phyloP scores from a whole-genome alignment of 2,113 vertebrate species.

The Hiodon alosoides region DNA sequence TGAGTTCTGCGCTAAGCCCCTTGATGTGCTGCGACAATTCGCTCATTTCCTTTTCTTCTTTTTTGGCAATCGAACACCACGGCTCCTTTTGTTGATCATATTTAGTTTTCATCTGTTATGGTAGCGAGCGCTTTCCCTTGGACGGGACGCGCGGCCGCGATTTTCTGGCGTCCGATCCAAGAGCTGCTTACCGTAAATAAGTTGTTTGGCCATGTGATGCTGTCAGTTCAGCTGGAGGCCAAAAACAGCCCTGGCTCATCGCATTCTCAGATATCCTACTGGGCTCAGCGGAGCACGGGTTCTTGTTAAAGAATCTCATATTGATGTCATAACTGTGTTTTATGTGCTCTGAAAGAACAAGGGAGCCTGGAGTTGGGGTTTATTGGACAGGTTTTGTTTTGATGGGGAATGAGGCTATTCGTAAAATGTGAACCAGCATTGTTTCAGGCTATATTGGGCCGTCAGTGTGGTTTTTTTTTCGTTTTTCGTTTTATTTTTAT shows the following conservation, averaged over 20 bases:
- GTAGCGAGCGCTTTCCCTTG: background rate
- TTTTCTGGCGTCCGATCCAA: background rate
- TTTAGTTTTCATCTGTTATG: slow-evolving; percentile 2
- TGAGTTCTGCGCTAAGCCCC: background rate
- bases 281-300: slow-evolving; percentile 8
- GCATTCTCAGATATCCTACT: slow-evolving; percentile 18
- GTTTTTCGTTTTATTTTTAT: background rate
- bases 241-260: slow-evolving; percentile 22
- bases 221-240: background rate
- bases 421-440: background rate
- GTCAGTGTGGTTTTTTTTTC: background rate
- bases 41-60: background rate
- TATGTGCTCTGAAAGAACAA: background rate
- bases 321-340: slow-evolving; percentile 16
- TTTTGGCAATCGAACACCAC: background rate
- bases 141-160: background rate
- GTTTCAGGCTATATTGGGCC: background rate
- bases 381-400: slow-evolving; percentile 11
- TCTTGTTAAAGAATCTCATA: slow-evolving; percentile 2
- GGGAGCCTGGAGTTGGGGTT: background rate
- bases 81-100: slow-evolving; percentile 14
- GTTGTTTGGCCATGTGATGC: slow-evolving; percentile 14
- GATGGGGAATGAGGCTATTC: background rate
- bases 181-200: background rate
- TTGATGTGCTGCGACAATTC: background rate